Percentiles rank a stretch among this genome's conserved stretches.
Conservation (phyloP, 53 echinoderm and acorn worm genomes). For the Patiria pectinifera region DNA sequence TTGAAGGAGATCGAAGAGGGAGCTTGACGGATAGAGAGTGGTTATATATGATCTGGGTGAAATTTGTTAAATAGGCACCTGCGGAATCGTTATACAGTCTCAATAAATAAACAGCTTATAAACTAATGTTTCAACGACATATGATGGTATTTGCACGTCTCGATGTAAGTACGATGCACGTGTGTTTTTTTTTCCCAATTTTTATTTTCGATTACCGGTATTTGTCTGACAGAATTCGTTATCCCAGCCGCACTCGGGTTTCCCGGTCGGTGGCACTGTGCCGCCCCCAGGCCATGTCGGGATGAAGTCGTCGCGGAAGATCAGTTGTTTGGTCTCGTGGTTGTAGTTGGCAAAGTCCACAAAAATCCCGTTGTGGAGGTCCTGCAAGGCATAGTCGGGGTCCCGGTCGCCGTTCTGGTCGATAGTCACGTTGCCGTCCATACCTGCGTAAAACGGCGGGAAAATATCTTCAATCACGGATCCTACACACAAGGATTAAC, state of each 20-base stretch:
- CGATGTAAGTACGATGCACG: too few species aligned
- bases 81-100: too few species aligned
- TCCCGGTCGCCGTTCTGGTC: slow-evolving; percentile 78
- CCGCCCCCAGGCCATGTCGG: slow-evolving; percentile 67
- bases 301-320: slow-evolving; percentile 2
- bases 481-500: too few species aligned
- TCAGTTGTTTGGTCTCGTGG: slow-evolving; percentile 34
- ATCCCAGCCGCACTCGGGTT: slow-evolving; percentile 81
- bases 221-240: slow-evolving; percentile 70
- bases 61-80: too few species aligned
- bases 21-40: too few species aligned
- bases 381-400: slow-evolving; percentile 80
- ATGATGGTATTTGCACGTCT: too few species aligned
- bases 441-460: slow-evolving; percentile 42
- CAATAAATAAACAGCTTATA: too few species aligned
- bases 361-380: slow-evolving; percentile 32
- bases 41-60: too few species aligned
- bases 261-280: slow-evolving; percentile 47
- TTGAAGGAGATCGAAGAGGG: too few species aligned
- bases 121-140: too few species aligned
- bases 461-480: not conserved
- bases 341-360: slow-evolving; percentile 69
- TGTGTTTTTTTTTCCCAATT: not conserved
- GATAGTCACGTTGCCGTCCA: slow-evolving; percentile 69
- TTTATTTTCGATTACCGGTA: not conserved